These are phyloP conservation scores for Donacobius atricapilla DNA, from an alignment of 2,113 vertebrate species.

Conservation along the genomic window DNA sequence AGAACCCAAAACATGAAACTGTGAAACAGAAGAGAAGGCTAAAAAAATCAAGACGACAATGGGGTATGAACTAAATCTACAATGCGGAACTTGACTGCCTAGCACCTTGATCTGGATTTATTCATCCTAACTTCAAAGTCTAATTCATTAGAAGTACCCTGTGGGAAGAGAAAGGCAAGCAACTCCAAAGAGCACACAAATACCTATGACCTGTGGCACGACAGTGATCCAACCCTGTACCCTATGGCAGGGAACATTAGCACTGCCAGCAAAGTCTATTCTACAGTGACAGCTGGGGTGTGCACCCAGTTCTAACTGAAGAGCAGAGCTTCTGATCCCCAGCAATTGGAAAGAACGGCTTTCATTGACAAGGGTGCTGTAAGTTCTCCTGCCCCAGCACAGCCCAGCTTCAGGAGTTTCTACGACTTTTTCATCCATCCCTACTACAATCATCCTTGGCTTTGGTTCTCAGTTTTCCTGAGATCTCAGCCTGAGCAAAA, in stretches of 20 bases:
- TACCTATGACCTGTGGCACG: not conserved
- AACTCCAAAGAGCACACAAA: not conserved
- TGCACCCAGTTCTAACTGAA: not conserved
- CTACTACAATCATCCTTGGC: not conserved
- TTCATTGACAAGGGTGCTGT: rapidly evolving
- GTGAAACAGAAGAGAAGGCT: too few species aligned
- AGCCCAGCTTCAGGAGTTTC: not conserved
- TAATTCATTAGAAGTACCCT: not conserved
- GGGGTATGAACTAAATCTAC: not conserved
- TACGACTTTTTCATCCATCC: not conserved
- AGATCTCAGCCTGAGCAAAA: not conserved
- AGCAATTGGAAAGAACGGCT: not conserved
- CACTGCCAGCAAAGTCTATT: not conserved
- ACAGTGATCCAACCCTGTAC: not conserved
- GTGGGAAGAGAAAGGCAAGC: not conserved
- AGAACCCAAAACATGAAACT: too few species aligned
- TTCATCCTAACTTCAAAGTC: not conserved
- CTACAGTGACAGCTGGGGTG: not conserved
- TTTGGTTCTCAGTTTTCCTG: not conserved
- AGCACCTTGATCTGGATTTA: not conserved
- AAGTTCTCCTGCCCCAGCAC: not conserved
- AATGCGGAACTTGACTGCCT: not conserved
- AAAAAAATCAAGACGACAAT: too few species aligned
- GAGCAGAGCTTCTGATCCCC: not conserved
- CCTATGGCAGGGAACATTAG: not conserved